Base-by-base conservation (phyloP, 2,888 invertebrate genomes). In the Phaedon cochleariae region DNA sequence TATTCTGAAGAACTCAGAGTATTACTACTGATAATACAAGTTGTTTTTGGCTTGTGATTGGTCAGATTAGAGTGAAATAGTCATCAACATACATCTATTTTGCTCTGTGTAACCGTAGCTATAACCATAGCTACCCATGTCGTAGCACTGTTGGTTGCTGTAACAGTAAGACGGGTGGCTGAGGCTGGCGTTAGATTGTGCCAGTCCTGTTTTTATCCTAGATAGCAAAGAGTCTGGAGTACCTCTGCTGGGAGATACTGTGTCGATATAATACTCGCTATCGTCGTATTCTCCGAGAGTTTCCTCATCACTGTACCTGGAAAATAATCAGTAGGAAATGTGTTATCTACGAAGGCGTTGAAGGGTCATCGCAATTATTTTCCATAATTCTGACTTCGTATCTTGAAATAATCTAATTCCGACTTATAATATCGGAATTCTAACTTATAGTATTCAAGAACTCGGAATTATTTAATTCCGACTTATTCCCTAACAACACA, bases 101-200 rank as follows among this genome's bases (percentile, higher is more conserved):
- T 85, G 74, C 89, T 89, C 85, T 84, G 76, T 41, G 15, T 41
- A 41, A 1, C 90, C 90, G 22, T 87, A 81, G 45, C 89, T 88
- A 77, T 92, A 92, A 6, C 90, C 92, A 65, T 90, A 90, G 64
- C 88, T 88, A 41, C 92, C 92, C 73, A 89, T 87, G 62, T 91
- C 91, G 78, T 93, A 93, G 22, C 92, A 89, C 73, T 89, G 85
- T 82, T 94, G 94, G 79, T 91, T 93, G 61, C 93, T 91, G 79
- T 94, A 94, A 51, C 90, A 88, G 80, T 94, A 91, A 67, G 90
- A 91, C 12, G 90, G 90, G 62, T 90, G 89, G 4, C 93, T 92
- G 1, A 95, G 86, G 0, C 95, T 95, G 0, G 93, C 93, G 54
- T 76, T 69, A 62, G 64, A 72, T 51, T 68, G 71, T 5, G 82